Evolutionary conservation across 2,797 vertebrate genomes (phyloP), one percentile per base, ranked within the genome.

Genomic region (Vipera latastei): DNA sequence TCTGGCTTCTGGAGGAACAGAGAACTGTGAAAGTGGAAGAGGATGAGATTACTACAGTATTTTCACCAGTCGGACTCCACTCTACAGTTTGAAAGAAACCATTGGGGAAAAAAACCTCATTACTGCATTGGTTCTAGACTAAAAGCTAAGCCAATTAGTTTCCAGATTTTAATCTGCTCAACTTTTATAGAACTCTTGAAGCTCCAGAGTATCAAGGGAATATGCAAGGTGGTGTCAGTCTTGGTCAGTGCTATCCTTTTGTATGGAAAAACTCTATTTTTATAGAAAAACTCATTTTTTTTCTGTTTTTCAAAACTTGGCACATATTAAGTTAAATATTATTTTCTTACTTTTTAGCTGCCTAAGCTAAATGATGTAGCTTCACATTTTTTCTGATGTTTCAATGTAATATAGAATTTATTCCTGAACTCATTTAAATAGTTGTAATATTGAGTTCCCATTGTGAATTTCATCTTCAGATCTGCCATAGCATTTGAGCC

Each of bases 311-410:
- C 38, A 48, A 44, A 83, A 83, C 44, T 48, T 48, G 48, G 56
- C 26, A 57, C 38, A 59, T 18, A 91, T 91, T 60, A 89, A 7
- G 86, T 48, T 92, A 48, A 83, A 78, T 59, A 78, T 89, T 59
- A 48, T 88, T 94, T 93, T 93, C 91, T 92, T 91, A 93, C 92
- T 95, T 95, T 95, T 87, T 73, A 53, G 69, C 59, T 91, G 93
- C 94, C 95, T 91, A 96, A 94, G 9, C 38, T 48, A 38, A 38
- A 83, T 48, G 20, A 48, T 95, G 92, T 90, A 56, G 18, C n/a
- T 92, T 7, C 93, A 92, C 95, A 94, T 94, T 94, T 92, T 92
- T 93, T 92, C 12, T 94, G 61, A 94, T 91, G 90, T 93, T 95
- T 94, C 92, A 93, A 90, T 59, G 53, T 51, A 91, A 94, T 93